Percentiles rank a stretch among this genome's conserved stretches.
These are phyloP conservation scores for Palythoa grandis DNA, from an alignment of 92 coral and sea anemone species.

Conservation along the genomic window DNA sequence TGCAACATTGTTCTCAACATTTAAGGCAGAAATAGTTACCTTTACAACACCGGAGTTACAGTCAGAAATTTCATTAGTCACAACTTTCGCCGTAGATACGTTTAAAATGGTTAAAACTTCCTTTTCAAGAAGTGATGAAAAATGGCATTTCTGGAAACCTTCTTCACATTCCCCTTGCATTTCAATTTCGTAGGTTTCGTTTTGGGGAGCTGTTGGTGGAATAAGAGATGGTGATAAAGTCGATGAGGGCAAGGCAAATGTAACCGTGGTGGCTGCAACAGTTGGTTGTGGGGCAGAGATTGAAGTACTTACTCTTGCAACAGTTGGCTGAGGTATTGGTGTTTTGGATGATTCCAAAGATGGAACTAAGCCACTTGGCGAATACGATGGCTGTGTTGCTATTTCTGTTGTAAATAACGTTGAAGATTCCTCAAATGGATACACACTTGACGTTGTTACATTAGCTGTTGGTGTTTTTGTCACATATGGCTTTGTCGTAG, in stretches of 20 bases:
- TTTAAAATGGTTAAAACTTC: not conserved
- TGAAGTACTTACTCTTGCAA: not conserved
- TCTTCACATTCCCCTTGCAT: slow-evolving; percentile 31
- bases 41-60: not conserved
- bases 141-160: slow-evolving; percentile 25
- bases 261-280: not conserved
- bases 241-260: not conserved
- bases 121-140: slow-evolving; percentile 11
- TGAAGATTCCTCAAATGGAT: not conserved
- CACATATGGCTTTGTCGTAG: not conserved
- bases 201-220: not conserved
- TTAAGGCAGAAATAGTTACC: slow-evolving; percentile 17
- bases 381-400: not conserved
- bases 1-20: not conserved
- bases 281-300: not conserved
- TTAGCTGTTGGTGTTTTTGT: not conserved
- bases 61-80: not conserved
- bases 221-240: slow-evolving; percentile 5
- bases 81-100: not conserved
- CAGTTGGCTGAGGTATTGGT: not conserved
- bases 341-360: not conserved
- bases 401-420: not conserved
- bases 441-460: not conserved
- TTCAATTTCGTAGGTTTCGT: slow-evolving; percentile 20
- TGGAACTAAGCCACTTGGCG: not conserved